A percentile compares a stretch with the other conserved stretches of the same genome.
These are phyloP conservation scores for Gephyroberyx darwinii DNA, from an alignment of 2,797 vertebrate genomes.

Conservation along the genomic window DNA sequence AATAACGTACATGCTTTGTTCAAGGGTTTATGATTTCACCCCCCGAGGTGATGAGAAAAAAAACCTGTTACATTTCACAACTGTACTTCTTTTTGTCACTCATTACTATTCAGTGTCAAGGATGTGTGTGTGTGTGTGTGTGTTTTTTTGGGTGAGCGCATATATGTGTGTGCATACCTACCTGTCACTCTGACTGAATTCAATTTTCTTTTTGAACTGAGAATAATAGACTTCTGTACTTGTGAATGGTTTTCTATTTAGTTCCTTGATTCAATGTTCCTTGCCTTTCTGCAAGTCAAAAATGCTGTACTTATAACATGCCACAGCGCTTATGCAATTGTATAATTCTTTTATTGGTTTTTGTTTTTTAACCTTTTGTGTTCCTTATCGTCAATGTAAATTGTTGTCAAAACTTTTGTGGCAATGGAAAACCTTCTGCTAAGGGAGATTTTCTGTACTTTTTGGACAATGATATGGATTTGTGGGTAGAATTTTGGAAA, in stretches of 20 bases:
- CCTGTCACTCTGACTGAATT: constrained; percentile 63
- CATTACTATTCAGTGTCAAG: constrained; percentile 78
- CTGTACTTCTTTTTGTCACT: constrained; percentile 77
- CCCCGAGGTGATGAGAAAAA: constrained; percentile 27
- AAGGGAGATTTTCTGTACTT: constrained; percentile 83
- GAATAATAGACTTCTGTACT: constrained; percentile 83
- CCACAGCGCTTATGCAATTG: constrained; percentile 91
- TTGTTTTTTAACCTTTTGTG: constrained; percentile 72
- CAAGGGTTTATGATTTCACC: constrained; percentile 51
- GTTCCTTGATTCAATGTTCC: constrained; percentile 83
- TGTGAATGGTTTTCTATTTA: constrained; percentile 82
- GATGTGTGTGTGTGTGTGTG: constrained; percentile 52
- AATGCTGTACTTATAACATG: constrained; percentile 89
- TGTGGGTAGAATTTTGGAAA: constrained; percentile 92
- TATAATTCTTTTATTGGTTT: constrained; percentile 78
- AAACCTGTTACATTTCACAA: constrained; percentile 58
- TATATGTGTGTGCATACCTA: constrained; percentile 55
- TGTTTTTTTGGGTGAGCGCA: constrained; percentile 34
- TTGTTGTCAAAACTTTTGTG: constrained; percentile 86
- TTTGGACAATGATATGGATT: constrained; percentile 89
- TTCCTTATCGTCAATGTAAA: constrained; percentile 84
- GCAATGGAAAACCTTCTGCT: constrained; percentile 80
- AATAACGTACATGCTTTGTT: constrained; percentile 50
- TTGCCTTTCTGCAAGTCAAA: constrained; percentile 90
- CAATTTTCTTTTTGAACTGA: constrained; percentile 74